A percentile compares a stretch with the other conserved stretches of the same genome.
phyloP scores from a whole-genome alignment of 2,797 vertebrate genomes.

The Acrossocheilus wenchowensis region DNA sequence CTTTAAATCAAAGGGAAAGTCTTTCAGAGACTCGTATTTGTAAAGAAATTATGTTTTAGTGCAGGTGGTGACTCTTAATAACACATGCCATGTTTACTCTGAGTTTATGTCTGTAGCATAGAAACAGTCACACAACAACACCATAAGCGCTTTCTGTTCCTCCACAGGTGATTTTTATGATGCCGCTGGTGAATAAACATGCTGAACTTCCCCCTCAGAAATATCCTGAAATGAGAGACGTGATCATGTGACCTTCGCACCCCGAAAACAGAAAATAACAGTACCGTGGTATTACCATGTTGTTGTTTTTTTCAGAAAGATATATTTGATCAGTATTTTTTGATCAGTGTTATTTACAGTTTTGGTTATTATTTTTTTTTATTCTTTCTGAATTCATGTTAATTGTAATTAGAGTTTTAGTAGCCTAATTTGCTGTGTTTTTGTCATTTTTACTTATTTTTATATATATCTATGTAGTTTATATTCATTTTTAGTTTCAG shows the following conservation, averaged over 20 bases:
- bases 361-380: not conserved
- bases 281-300: not conserved
- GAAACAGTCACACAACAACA: not conserved
- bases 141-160: not conserved
- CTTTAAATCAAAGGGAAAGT: not conserved
- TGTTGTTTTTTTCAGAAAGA: not conserved
- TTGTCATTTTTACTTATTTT: too few species aligned
- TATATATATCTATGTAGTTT: too few species aligned
- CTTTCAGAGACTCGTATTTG: not conserved
- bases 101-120: not conserved
- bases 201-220: not conserved
- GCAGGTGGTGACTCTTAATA: not conserved
- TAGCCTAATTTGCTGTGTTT: too few species aligned
- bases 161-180: not conserved
- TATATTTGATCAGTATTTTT: not conserved
- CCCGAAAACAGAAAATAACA: not conserved
- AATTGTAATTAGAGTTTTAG: too few species aligned
- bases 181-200: not conserved
- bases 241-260: not conserved
- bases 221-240: not conserved
- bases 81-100: not conserved
- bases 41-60: not conserved
- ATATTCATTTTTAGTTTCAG: not conserved
- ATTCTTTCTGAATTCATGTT: not conserved
- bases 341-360: not conserved